Percentiles rank a stretch among this genome's conserved stretches.
phyloP scores from a whole-genome alignment of 2,888 invertebrate genomes.

The Melanchra persicariae region DNA sequence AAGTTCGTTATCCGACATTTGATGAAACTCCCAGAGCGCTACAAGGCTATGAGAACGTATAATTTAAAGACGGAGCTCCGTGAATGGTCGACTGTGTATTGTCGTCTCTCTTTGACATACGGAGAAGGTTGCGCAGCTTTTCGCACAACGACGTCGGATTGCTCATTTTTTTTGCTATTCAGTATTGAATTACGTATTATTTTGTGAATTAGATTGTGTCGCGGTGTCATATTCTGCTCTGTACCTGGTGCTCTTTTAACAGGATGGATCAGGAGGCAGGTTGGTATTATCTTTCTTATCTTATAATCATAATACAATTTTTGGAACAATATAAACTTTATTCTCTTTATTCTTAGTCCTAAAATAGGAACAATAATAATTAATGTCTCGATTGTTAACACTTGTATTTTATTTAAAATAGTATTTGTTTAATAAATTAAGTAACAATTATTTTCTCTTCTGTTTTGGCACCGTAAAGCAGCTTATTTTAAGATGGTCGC shows the following conservation, averaged over 20 bases:
- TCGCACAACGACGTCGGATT: conserved; percentile 80
- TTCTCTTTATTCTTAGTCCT: conserved; percentile 29
- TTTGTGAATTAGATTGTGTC: conserved; percentile 90
- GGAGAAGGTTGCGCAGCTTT: conserved; percentile 78
- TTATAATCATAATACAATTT: conserved; percentile 41
- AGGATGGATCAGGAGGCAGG: conserved; percentile 81
- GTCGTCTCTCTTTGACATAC: conserved; percentile 78
- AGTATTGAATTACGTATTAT: conserved; percentile 89
- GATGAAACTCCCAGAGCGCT: conserved; percentile 69
- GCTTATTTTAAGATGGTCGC: conserved; percentile 95
- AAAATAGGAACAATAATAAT: conserved; percentile 7
- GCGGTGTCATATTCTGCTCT: conserved; percentile 87
- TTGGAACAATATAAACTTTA: conserved; percentile 40
- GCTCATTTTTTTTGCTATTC: conserved; percentile 89
- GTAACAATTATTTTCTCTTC: conserved; percentile 72
- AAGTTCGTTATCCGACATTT: conserved; percentile 69
- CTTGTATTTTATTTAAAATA: neutral
- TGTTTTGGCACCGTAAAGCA: conserved; percentile 92
- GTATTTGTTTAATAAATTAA: neutral
- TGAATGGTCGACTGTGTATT: conserved; percentile 70
- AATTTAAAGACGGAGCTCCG: conserved; percentile 89
- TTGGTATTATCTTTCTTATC: conserved; percentile 71
- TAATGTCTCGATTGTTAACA: neutral
- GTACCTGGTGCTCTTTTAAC: conserved; percentile 80
- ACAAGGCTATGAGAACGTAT: conserved; percentile 91